Conservation (phyloP, 1,140 invertebrate genomes). For the Thaumetopoea pityocampa region DNA sequence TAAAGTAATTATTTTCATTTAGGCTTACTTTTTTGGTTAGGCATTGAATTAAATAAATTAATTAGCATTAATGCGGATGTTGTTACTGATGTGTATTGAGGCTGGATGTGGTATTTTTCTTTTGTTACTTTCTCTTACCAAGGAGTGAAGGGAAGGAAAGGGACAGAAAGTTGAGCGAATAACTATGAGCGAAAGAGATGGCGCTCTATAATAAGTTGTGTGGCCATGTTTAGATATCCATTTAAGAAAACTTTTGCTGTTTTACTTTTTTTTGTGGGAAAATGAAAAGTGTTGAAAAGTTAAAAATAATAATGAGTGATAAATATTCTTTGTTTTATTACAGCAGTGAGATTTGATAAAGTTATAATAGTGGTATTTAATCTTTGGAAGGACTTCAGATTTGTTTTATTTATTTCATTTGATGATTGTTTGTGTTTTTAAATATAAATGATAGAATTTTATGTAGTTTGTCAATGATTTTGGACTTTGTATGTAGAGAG, state of each 20-base stretch:
- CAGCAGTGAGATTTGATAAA: too few species aligned
- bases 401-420: too few species aligned
- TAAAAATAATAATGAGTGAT: background rate
- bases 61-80: conserved; percentile 36
- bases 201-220: conserved; percentile 42
- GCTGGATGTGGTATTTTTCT: conserved; percentile 64
- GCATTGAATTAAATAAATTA: conserved; percentile 10
- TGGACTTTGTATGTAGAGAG: too few species aligned
- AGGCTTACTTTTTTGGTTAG: conserved; percentile 3
- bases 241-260: conserved; percentile 36
- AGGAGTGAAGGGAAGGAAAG: conserved; percentile 64
- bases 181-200: conserved; percentile 40
- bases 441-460: too few species aligned
- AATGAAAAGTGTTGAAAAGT: background rate
- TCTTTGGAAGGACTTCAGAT: too few species aligned
- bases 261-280: conserved; percentile 13
- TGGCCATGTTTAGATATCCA: conserved; percentile 34
- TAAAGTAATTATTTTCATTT: conserved; percentile 19
- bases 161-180: conserved; percentile 33
- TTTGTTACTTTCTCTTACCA: conserved; percentile 73
- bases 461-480: too few species aligned
- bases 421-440: too few species aligned
- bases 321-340: background rate
- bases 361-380: too few species aligned
- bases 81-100: conserved; percentile 37